Conservation (phyloP, 2,797 vertebrate species). For the Iguana delicatissima region DNA sequence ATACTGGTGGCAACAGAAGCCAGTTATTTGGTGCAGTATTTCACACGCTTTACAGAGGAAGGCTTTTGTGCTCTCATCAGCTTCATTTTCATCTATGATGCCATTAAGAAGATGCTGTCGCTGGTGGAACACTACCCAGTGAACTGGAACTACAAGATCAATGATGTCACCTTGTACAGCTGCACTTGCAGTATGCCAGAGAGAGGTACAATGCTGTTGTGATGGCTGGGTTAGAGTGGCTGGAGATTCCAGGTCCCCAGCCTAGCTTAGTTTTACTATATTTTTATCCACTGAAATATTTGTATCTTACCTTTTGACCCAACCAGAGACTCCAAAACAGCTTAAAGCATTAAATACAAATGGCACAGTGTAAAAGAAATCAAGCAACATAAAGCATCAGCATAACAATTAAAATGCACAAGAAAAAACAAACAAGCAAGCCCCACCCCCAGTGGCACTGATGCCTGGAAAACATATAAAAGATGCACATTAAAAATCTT, state of each 20-base stretch:
- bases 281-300: not conserved
- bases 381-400: not conserved
- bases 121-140: slow-evolving; percentile 80
- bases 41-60: slow-evolving; percentile 85
- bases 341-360: not conserved
- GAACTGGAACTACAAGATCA: slow-evolving; percentile 75
- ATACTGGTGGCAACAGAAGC: slow-evolving; percentile 83
- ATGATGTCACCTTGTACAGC: slow-evolving; percentile 71
- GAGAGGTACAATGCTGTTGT: slow-evolving; percentile 48
- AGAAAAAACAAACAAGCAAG: not conserved
- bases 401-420: not conserved
- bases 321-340: not conserved
- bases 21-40: slow-evolving; percentile 82
- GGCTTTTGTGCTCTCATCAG: slow-evolving; percentile 86
- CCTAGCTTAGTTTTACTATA: no score
- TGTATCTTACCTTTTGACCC: not conserved
- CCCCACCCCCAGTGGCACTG: not conserved
- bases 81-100: slow-evolving; percentile 85
- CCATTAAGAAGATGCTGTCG: slow-evolving; percentile 83
- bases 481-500: not conserved
- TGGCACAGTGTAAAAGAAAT: not conserved
- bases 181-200: slow-evolving; percentile 75
- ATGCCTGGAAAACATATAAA: not conserved
- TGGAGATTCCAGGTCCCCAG: no score
- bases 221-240: not conserved